Evolutionary conservation across 1,140 invertebrate species (phyloP), one percentile per base, ranked within the genome.

Genomic region (Lysiphlebus fabarum): DNA sequence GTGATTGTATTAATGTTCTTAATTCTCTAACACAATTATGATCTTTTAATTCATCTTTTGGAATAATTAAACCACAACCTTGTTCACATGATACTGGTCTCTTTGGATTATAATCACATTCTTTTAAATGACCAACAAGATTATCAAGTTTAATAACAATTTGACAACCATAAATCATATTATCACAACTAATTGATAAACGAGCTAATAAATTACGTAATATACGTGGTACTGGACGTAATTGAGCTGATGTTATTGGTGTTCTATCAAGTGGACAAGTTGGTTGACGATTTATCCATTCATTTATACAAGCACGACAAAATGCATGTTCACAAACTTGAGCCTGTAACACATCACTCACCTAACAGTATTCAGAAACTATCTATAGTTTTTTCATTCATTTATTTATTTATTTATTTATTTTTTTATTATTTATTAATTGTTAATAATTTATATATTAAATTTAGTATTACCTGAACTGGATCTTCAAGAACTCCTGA

Each of bases 271-370:
- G 87, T 26, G 95, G 95, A 77, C 95, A 98, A 17, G 91, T 95
- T 11, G 91, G 92, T 71, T 96, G 93, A 43, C 92, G 83, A 51
- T 87, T 89, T 59, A 97, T 87, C 95, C 95, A 98, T 78, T 97
- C 93, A 53, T 90, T 90, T 64, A 98, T 97, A 76, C 95, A 98
- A 12, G 84, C 85, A 68, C 88, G 85, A 80, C 95, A 98, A 82
- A 97, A 97, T 59, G 94, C 93, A 82, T 98, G 95, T 76, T 98
- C 95, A 80, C 95, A 97, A 66, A 88, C 86, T 42, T 93, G 92
- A 59, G 93, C 93, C 93, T 98, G 77, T 34, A 84, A 80, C 63
- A 68, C 47, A 70, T 71, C 67, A 58, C 68, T 74, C 68, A 71
- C 68, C 69, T 73, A 65, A 65, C 61, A 67, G 64, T 71, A 55